Percentiles rank a stretch among this genome's conserved stretches.
These are phyloP conservation scores for Cepaea hortensis DNA, from an alignment of 2,888 invertebrate species.

Conservation along the genomic window DNA sequence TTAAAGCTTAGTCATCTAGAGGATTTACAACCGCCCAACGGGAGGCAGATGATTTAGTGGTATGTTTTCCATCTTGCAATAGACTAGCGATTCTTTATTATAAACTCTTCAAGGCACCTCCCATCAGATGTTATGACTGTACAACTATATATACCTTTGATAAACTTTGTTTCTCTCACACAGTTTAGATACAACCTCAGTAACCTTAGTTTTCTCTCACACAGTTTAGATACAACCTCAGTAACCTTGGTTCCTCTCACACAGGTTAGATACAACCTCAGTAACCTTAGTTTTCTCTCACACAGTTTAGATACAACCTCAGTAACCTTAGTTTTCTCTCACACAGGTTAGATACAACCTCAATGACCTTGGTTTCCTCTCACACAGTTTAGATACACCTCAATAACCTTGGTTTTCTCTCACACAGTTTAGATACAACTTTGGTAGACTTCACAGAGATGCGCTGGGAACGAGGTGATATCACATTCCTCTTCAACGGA, in stretches of 20 bases:
- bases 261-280: no score
- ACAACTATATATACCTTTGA: no score
- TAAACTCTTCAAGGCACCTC: no score
- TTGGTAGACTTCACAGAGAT: slow-evolving; percentile 98
- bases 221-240: not conserved
- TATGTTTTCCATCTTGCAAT: no score
- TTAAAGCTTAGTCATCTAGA: no score
- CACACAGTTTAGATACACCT: not conserved
- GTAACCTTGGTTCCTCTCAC: no score
- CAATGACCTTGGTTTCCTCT: not conserved
- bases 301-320: not conserved
- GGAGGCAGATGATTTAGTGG: no score
- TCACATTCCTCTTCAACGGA: slow-evolving; percentile 96
- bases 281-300: no score
- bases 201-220: not conserved
- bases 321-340: not conserved
- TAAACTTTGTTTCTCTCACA: no score
- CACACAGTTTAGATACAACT: slow-evolving; percentile 90
- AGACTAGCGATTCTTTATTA: no score
- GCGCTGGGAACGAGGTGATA: slow-evolving; percentile 98
- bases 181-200: not conserved
- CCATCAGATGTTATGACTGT: no score
- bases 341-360: not conserved
- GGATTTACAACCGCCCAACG: no score
- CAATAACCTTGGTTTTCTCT: not conserved